Percentiles rank a stretch among this genome's conserved stretches.
These are phyloP conservation scores for Cotesia chilonis DNA, from an alignment of 1,140 invertebrate species.

Conservation along the genomic window DNA sequence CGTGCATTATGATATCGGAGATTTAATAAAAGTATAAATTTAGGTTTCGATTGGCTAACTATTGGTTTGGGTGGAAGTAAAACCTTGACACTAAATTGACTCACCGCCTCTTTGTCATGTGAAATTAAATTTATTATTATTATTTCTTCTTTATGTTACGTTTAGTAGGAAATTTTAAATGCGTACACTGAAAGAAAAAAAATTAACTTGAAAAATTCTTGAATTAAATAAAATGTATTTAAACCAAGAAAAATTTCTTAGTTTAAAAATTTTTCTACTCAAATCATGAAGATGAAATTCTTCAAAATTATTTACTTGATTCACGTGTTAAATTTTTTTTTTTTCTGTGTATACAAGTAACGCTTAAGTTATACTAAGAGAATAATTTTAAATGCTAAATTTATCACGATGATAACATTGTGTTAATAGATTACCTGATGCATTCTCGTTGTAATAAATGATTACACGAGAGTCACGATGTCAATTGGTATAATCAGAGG, in stretches of 20 bases:
- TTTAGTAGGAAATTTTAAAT: not conserved
- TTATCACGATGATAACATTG: constrained; percentile 5
- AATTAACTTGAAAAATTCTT: not conserved
- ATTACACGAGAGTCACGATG: constrained; percentile 19
- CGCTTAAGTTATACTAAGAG: not conserved
- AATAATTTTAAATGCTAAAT: not conserved
- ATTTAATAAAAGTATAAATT: too few relatives aligned
- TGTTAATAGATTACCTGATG: not conserved
- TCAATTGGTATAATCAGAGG: constrained; percentile 20
- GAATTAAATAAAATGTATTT: too few relatives aligned
- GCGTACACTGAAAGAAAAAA: not conserved
- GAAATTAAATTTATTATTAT: constrained; percentile 10
- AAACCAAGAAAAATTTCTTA: too few relatives aligned
- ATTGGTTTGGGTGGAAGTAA: constrained; percentile 1
- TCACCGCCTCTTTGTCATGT: not conserved
- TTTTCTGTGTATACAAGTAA: not conserved
- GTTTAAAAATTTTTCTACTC: too few relatives aligned
- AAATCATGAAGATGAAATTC: too few relatives aligned
- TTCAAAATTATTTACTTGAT: not conserved
- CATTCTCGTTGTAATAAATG: not conserved
- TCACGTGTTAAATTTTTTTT: too few relatives aligned
- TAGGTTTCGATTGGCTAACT: constrained; percentile 16
- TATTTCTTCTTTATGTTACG: not conserved
- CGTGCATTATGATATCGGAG: too few relatives aligned
- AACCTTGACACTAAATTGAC: constrained; percentile 21